Base-by-base conservation (phyloP, 2,888 invertebrate genomes). In the Matsumyia berberina region DNA sequence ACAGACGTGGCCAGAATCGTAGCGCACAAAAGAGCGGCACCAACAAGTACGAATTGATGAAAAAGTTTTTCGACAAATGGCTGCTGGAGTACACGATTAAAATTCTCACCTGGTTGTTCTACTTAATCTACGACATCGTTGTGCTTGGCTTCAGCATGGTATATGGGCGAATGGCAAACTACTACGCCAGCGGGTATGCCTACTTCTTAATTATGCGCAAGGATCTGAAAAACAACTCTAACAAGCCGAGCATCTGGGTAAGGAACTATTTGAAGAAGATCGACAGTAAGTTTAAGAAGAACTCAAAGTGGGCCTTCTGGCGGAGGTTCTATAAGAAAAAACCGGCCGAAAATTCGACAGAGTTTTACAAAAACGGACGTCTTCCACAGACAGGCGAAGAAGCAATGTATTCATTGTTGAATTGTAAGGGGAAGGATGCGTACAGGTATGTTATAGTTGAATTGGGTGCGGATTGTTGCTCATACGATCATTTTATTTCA, bases 381-480 rank as follows among this genome's bases (percentile, higher is more conserved):
- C 93, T 98, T 90, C 98, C 98, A 0, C 95, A 96, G 53, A 97
- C 97, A 3, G 97, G 98, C 6, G 98, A 98, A 88, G 98, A 98
- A 92, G 98, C 98, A 46, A 97, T 98, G 96, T 97, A 97, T 92
- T 93, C 98, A 89, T 93, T 98, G 87, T 92, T 98, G 12, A 96
- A 97, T 64, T 98, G 98, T 91, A 97, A 97, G 93, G 98, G 97
- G 87, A 97, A 98, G 92, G 98, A 99, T 92, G 98, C 98, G 4
- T 98, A 98, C 90, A 97, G 96, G 95, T 95, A 88, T 87, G 88
- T 55, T 12, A 35, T 58, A 60, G n/a, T 8, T 29, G 37, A 0
- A 29, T n/a, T 15, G 5, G 5, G 5, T 15, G 4, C 1, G 19
- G 7, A 37, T 6, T 19, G 2, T 15, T 35, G 1, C 9, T 31